Base-by-base conservation (phyloP, 2,888 invertebrate genomes). In the Penaeus monodon region DNA sequence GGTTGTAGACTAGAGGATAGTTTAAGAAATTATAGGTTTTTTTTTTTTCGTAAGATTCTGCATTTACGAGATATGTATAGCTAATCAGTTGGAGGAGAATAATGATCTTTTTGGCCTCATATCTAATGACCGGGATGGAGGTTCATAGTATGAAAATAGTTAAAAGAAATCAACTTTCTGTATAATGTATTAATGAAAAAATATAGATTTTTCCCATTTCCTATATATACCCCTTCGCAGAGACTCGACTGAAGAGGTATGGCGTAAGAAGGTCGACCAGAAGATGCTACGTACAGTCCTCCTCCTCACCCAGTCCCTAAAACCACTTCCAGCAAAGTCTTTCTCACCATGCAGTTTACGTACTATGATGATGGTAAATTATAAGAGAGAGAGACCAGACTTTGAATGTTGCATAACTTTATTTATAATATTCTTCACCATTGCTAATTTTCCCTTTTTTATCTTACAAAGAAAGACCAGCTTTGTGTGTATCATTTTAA, bases 271-370 rank as follows among this genome's bases (percentile, higher is more conserved):
- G 92, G 89, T 92, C 92, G 12, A 93, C 93, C 91, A 92, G 24
- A 90, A 91, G 44, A 90, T 93, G 76, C 90, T 93, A 73, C 91
- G 93, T 63, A 92, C 93, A 14, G 91, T 93, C 84, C 91, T 93
- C 33, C 91, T 93, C 20, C 91, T 93, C 27, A 92, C 92, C 20
- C 92, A 92, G 90, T 92, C 92, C 0, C 90, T 93, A 63, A 91
- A 92, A 73, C 91, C 92, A 49, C 90, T 93, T 93, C 93, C 33
- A 91, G 92, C 81, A 91, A 92, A 89, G 92, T 92, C 73, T 91
- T 92, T 91, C 91, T 93, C 91, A 92, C 92, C 77, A 93, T 93
- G 92, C 93, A 92, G 88, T 91, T 93, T 6, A 90, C 92, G 38
- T 93, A 93, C 89, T 92, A 92, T 91, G 93, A 93, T 91, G 92